Evolutionary conservation across 1,140 invertebrate species (phyloP).

Genomic region (Drosophila cardini): DNA sequence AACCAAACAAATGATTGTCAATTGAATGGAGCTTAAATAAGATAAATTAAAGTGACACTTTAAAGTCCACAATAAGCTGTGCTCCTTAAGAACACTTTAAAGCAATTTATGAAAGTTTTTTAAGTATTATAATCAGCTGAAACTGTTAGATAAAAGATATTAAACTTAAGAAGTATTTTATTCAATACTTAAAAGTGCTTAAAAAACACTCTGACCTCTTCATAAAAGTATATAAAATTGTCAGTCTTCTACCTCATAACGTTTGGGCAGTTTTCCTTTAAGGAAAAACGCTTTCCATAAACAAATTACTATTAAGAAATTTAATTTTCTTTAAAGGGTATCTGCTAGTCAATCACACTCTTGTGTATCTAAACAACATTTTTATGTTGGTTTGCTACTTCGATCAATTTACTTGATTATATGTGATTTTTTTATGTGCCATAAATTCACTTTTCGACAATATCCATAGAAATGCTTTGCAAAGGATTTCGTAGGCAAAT

Average conservation of each 20-base stretch:
- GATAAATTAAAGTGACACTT: not conserved
- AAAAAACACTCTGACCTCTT: too few relatives aligned
- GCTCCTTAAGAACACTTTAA: not conserved
- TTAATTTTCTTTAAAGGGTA: not conserved
- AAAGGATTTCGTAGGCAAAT: slow-evolving; percentile 14
- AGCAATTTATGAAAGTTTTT: not conserved
- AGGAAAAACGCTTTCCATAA: too few relatives aligned
- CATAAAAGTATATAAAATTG: too few relatives aligned
- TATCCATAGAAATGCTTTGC: slow-evolving; percentile 2
- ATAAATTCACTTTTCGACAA: slow-evolving; percentile 28
- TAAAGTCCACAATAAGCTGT: not conserved
- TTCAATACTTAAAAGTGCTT: too few relatives aligned
- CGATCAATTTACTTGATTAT: slow-evolving; percentile 25
- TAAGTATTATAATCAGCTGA: not conserved
- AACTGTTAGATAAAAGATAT: not conserved
- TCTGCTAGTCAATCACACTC: not conserved
- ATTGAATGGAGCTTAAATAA: slow-evolving; percentile 20
- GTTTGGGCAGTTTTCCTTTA: too few relatives aligned
- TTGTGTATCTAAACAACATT: not conserved
- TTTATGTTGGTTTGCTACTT: not conserved
- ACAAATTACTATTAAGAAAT: too few relatives aligned
- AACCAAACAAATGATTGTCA: slow-evolving; percentile 47
- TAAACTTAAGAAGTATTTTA: too few relatives aligned
- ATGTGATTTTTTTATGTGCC: slow-evolving; percentile 26
- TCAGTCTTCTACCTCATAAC: too few relatives aligned